Base-by-base conservation (phyloP, 2,888 invertebrate genomes). In the Cylloceria caligata region DNA sequence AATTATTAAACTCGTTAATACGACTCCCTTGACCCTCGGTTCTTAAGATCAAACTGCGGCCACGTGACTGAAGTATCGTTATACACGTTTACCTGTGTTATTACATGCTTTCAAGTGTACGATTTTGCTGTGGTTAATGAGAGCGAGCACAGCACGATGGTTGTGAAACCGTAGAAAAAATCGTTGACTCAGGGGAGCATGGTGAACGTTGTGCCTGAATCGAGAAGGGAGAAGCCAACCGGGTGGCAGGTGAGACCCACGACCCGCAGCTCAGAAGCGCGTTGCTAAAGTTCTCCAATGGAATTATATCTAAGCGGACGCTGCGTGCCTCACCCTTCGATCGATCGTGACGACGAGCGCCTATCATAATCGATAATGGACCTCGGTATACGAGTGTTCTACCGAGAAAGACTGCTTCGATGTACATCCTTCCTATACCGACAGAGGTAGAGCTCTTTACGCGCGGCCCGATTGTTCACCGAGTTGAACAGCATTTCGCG, bases 301-400 rank as follows among this genome's bases (percentile, higher is more conserved):
- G 76, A 75, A 83, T 83, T 83, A 83, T 80, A 83, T 80, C 71
- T 74, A 64, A 67, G 45, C 62, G 45, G 24, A 74, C 55, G 60
- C 64, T 42, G 74, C 65, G 55, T 76, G 62, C 13, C 81, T 86
- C 80, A 84, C 84, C 80, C 69, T 65, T 67, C 82, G 88, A 89
- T 89, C 86, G 87, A 90, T 90, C 86, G 80, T 86, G 87, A 88
- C 84, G 87, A 88, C 84, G 87, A 88, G 84, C 76, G 68, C 79
- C 84, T 84, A 86, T 87, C 88, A 87, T 88, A 89, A 89, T 90
- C 88, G 88, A 89, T 89, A 88, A 88, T 87, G 83, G 83, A 71
- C 80, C 84, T 80, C 84, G 57, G 71, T 42, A 86, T 86, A 87
- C 84, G 86, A 83, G 84, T 77, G 77, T 64, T 45, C 16, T 60